Conservation (phyloP, 2,888 invertebrate genomes). For the Zygothrica quintamaculata region DNA sequence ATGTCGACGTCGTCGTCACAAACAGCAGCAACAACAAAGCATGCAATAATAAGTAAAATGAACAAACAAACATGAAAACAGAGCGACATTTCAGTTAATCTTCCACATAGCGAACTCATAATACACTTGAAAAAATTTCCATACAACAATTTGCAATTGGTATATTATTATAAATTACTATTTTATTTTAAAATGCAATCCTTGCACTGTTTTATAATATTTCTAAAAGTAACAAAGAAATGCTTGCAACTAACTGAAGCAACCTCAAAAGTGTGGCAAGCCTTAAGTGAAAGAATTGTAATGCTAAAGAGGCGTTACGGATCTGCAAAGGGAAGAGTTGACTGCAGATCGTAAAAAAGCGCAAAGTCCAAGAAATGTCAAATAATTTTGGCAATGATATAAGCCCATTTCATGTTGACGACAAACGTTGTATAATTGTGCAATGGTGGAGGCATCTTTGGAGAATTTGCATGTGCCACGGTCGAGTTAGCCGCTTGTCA, state of each 20-base stretch:
- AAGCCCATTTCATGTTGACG: conserved; percentile 83
- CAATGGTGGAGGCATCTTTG: conserved; percentile 37
- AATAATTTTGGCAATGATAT: conserved; percentile 83
- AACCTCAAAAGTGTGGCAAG: conserved; percentile 2
- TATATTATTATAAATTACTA: too few species aligned
- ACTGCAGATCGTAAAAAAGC: conserved; percentile 77
- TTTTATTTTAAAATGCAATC: too few species aligned
- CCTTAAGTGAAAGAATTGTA: conserved; percentile 3
- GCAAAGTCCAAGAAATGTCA: conserved; percentile 82
- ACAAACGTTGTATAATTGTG: conserved; percentile 58
- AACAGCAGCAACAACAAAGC: conserved; percentile 61
- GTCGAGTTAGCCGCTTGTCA: background rate
- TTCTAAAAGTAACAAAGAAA: background rate
- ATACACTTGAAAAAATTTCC: too few species aligned
- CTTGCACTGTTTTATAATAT: too few species aligned
- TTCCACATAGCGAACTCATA: conserved; percentile 22
- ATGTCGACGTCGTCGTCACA: conserved; percentile 49
- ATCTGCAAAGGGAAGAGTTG: conserved; percentile 29
- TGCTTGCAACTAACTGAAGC: background rate
- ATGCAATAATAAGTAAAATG: conserved; percentile 75
- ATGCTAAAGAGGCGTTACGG: conserved; percentile 38
- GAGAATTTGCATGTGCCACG: conserved; percentile 69
- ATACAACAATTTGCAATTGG: too few species aligned
- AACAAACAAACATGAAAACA: conserved; percentile 65
- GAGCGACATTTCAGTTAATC: conserved; percentile 19